A percentile compares a stretch with the other conserved stretches of the same genome.
Evolutionary conservation across 2,797 vertebrate species (phyloP).

Genomic region (Tapirus indicus): DNA sequence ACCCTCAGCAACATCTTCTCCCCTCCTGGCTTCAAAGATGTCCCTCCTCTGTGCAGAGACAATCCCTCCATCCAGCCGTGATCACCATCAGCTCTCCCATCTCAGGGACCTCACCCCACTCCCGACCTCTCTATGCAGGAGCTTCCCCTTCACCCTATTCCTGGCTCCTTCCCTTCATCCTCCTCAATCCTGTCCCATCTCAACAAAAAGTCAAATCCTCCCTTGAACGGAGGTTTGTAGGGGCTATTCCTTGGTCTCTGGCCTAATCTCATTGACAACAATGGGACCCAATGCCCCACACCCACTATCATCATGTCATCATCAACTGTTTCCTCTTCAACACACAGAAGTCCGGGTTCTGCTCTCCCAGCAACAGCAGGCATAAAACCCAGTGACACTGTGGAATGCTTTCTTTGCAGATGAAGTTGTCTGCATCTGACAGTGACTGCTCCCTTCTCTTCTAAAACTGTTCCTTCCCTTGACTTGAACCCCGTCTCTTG

Average conservation of each 20-base stretch:
- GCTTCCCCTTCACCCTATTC: neutral
- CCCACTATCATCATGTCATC: neutral
- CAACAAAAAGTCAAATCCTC: neutral
- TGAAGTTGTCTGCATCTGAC: neutral
- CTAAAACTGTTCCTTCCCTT: too few species aligned
- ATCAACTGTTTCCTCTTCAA: neutral
- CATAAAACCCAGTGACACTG: rapidly evolving
- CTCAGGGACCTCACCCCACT: neutral
- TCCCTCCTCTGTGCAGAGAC: too few species aligned
- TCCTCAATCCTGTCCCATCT: too few species aligned
- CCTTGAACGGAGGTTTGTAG: rapidly evolving
- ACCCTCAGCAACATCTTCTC: too few species aligned
- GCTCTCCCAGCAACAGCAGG: neutral
- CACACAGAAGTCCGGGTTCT: neutral
- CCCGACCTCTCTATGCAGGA: neutral
- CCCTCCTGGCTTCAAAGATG: rapidly evolving
- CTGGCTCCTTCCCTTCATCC: too few species aligned
- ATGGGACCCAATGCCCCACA: neutral
- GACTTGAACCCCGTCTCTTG: too few species aligned
- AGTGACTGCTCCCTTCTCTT: neutral
- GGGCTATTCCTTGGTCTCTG: neutral
- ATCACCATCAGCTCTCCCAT: neutral
- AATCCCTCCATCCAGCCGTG: neutral
- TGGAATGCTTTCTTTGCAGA: rapidly evolving
- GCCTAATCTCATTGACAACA: too few species aligned